Conservation (phyloP, 1,140 invertebrate genomes). For the Nephila pilipes region DNA sequence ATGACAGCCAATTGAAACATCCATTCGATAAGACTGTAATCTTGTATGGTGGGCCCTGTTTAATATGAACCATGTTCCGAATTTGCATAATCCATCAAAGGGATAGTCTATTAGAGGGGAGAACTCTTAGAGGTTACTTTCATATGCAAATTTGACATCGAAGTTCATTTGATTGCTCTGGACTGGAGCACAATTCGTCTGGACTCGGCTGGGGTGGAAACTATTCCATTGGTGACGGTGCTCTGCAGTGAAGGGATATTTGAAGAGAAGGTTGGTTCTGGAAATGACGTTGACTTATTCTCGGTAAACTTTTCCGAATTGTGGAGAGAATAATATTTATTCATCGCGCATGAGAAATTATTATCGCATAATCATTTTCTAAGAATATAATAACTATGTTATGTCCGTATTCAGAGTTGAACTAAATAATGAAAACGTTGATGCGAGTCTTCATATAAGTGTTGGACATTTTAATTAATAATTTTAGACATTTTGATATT, state of each 20-base stretch:
- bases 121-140: conserved; percentile 39
- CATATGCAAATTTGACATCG: conserved; percentile 50
- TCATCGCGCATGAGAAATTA: no score
- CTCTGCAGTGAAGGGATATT: neutral
- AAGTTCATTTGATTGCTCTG: conserved; percentile 5
- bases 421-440: no score
- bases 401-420: no score
- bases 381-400: no score
- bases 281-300: neutral
- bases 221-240: neutral
- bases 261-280: neutral
- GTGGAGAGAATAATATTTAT: no score
- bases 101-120: neutral
- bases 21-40: conserved; percentile 32
- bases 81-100: conserved; percentile 58
- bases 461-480: no score
- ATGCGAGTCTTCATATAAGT: no score
- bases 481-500: no score
- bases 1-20: conserved; percentile 34
- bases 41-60: neutral
- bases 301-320: no score
- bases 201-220: neutral
- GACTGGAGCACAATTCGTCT: neutral
- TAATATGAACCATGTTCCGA: conserved; percentile 3
- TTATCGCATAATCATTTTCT: no score